Percentiles rank a stretch among this genome's conserved stretches.
Evolutionary conservation across 2,888 invertebrate species (phyloP).

Genomic region (Meganola albula): DNA sequence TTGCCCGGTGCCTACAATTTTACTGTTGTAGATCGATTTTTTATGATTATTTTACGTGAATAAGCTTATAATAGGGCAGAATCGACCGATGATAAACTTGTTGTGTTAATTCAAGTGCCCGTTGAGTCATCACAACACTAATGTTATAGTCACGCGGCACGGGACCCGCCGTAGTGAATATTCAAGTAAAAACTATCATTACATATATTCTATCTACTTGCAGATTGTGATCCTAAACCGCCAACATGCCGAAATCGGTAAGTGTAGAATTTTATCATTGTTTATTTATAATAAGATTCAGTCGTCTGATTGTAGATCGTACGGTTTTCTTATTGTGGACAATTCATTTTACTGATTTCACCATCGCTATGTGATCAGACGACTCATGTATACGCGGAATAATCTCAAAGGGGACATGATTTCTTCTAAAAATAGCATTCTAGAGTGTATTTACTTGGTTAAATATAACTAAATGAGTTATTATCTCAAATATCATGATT

Average conservation of each 20-base stretch:
- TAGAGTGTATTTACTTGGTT: no score
- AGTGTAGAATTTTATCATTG: constrained; percentile 48
- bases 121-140: constrained; percentile 43
- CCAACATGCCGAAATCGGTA: constrained; percentile 82
- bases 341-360: constrained; percentile 60
- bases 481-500: no score
- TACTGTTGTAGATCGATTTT: constrained; percentile 43
- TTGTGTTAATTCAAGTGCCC: constrained; percentile 20
- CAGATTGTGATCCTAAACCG: constrained; percentile 72
- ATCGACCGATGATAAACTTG: constrained; percentile 23
- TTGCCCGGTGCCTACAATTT: constrained; percentile 61
- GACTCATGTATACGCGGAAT: constrained; percentile 40
- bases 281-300: constrained; percentile 20
- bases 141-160: constrained; percentile 47
- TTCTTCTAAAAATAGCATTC: constrained; percentile 19
- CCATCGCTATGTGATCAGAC: constrained; percentile 58
- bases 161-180: constrained; percentile 36
- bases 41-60: constrained; percentile 42
- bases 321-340: constrained; percentile 23
- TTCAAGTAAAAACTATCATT: constrained; percentile 40
- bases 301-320: constrained; percentile 5
- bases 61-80: constrained; percentile 31
- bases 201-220: constrained; percentile 45
- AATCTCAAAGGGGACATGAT: constrained; percentile 26
- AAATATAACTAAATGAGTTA: constrained; percentile 7